Evolutionary conservation across 2,888 invertebrate species (phyloP), one percentile per base, ranked within the genome.

Genomic region (Tetrapedia diversipes): DNA sequence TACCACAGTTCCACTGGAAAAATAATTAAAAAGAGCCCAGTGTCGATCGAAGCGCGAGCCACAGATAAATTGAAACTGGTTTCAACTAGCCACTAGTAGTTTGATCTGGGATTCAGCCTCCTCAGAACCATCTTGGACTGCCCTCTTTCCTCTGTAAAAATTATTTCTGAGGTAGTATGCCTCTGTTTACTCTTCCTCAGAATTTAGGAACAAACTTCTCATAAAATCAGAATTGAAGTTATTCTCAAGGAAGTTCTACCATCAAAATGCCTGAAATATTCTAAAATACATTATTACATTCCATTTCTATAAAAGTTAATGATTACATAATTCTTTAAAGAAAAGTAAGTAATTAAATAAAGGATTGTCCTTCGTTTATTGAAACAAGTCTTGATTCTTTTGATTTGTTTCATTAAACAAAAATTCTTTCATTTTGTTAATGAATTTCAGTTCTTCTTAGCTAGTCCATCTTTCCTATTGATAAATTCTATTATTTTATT

Each of bases 1-100:
- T 29, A 41, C 41, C 24, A 24, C 47, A 27, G 66, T 68, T 79
- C 68, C 79, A 67, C 69, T 79, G 72, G 71, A 81, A 81, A 86
- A 80, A 83, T 82, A 84, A 82, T 82, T 84, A 82, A 80, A 87
- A 84, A 86, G 82, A 80, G 76, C 79, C 80, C 65, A 59, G 37
- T 65, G 65, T 24, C 77, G 80, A 84, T 85, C 78, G 75, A 66
- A 65, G 67, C 59, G 65, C 65, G 47, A 51, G 57, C 49, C 60
- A 59, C 70, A 51, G 54, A 81, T 80, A 81, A 90, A 90, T 90
- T 90, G 86, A 90, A 90, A 90, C 90, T 90, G 90, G 90, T 90
- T 90, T 82, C 67, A 89, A 83, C 90, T 86, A 86, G 80, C 78
- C 66, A 57, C 37, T 71, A 79, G 85, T 86, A 85, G 88, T 86